phyloP scores from a whole-genome alignment of 2,888 invertebrate species.

The Steinernema carpocapsae region DNA sequence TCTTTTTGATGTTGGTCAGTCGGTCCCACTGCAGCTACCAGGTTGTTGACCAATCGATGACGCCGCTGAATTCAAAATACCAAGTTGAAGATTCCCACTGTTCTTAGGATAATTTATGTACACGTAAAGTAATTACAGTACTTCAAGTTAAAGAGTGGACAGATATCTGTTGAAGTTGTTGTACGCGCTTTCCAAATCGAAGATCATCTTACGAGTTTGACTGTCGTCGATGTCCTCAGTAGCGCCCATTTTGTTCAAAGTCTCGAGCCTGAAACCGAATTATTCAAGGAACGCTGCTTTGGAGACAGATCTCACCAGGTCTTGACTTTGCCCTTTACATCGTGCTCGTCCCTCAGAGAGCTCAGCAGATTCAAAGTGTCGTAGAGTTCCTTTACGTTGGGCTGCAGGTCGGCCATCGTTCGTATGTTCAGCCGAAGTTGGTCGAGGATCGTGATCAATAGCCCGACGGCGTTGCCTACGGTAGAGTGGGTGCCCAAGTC shows the following conservation, averaged over 20 bases:
- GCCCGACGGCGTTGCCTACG: slow-evolving; percentile 58
- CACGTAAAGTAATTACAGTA: too few relatives aligned
- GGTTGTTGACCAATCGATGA: too few relatives aligned
- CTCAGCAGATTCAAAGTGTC: slow-evolving; percentile 91
- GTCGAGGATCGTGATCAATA: slow-evolving; percentile 96
- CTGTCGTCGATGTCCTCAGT: slow-evolving; percentile 91
- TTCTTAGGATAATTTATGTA: too few relatives aligned
- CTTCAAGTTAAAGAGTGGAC: too few relatives aligned
- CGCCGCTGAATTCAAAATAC: too few relatives aligned
- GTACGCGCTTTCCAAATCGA: slow-evolving; percentile 95
- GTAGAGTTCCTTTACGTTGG: slow-evolving; percentile 61
- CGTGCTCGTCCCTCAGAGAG: slow-evolving; percentile 85
- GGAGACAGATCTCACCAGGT: slow-evolving; percentile 76
- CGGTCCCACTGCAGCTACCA: too few relatives aligned
- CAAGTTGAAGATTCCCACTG: too few relatives aligned
- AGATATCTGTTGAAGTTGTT: slow-evolving; percentile 80
- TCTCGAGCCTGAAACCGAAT: slow-evolving; percentile 74
- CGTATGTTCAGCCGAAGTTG: slow-evolving; percentile 90
- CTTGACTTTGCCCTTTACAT: slow-evolving; percentile 86
- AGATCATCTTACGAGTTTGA: slow-evolving; percentile 92
- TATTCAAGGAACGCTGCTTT: slow-evolving; percentile 33
- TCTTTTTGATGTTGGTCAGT: too few relatives aligned
- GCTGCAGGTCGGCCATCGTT: slow-evolving; percentile 85
- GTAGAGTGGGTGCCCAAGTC: slow-evolving; percentile 78
- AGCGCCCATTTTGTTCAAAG: slow-evolving; percentile 91